A percentile compares a stretch with the other conserved stretches of the same genome.
These are phyloP conservation scores for Entomyzon cyanotis DNA, from an alignment of 2,113 vertebrate genomes.

Conservation along the genomic window DNA sequence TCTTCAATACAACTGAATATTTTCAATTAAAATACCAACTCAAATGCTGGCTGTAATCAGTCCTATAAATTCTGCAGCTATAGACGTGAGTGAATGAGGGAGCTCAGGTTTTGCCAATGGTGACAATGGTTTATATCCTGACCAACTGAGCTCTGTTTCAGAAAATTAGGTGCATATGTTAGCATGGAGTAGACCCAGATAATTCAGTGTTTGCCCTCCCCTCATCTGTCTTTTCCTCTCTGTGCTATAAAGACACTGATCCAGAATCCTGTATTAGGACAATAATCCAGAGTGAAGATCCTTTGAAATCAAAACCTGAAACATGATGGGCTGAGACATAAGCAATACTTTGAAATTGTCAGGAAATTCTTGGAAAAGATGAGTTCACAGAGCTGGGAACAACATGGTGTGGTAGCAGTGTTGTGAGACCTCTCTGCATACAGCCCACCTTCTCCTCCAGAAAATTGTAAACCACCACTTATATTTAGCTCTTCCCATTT, in stretches of 20 bases:
- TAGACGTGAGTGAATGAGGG: constrained; percentile 10
- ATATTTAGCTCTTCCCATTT: background rate
- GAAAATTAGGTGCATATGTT: background rate
- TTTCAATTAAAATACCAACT: constrained; percentile 58
- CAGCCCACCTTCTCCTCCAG: background rate
- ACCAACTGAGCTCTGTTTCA: background rate
- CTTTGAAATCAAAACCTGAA: background rate
- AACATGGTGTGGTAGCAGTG: fast-evolving
- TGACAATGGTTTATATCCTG: background rate
- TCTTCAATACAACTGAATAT: background rate
- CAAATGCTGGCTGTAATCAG: constrained; percentile 24
- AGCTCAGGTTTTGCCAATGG: constrained; percentile 26
- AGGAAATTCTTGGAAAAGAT: background rate
- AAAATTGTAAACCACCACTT: background rate
- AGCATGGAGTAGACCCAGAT: background rate
- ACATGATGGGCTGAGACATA: background rate
- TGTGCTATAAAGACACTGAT: background rate
- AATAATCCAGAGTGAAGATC: background rate
- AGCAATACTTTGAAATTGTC: background rate
- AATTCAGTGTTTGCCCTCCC: background rate
- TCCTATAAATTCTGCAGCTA: constrained; percentile 45
- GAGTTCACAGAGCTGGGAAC: background rate
- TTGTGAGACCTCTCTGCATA: background rate
- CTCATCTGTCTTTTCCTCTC: background rate
- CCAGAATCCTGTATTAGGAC: background rate